These are phyloP conservation scores for Toxonevra muliebris DNA, from an alignment of 2,888 invertebrate genomes.

Conservation along the genomic window DNA sequence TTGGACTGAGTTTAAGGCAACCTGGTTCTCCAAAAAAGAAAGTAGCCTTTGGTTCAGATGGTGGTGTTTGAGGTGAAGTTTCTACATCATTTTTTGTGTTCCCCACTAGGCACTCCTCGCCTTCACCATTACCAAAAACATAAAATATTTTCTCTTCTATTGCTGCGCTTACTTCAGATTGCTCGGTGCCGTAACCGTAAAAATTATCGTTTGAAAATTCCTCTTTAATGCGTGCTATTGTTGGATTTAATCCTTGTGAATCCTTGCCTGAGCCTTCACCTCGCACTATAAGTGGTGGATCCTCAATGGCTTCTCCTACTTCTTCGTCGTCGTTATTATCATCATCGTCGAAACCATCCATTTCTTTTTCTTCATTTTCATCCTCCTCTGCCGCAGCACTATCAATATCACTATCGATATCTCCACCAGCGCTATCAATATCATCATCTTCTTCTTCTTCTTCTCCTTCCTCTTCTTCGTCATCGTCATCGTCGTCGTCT, in stretches of 20 bases:
- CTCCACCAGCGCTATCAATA: slow-evolving; percentile 40
- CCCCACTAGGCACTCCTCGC: slow-evolving; percentile 78
- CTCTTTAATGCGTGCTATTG: slow-evolving; percentile 37
- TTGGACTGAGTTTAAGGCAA: slow-evolving; percentile 64
- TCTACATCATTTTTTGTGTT: slow-evolving; percentile 65
- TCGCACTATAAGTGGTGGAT: slow-evolving; percentile 75
- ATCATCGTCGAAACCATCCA: slow-evolving; percentile 53
- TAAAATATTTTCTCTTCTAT: slow-evolving; percentile 78
- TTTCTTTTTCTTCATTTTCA: slow-evolving; percentile 52
- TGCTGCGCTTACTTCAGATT: slow-evolving; percentile 69
- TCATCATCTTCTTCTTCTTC: slow-evolving; percentile 48
- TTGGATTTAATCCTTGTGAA: slow-evolving; percentile 67
- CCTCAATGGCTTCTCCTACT: slow-evolving; percentile 76
- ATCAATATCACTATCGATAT: slow-evolving; percentile 56
- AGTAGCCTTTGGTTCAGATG: slow-evolving; percentile 52
- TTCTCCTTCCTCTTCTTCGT: slow-evolving; percentile 50
- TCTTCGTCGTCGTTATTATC: slow-evolving; percentile 50
- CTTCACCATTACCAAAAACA: slow-evolving; percentile 73
- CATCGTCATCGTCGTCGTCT: slow-evolving; percentile 48
- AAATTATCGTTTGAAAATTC: background rate
- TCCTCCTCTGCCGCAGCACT: slow-evolving; percentile 59
- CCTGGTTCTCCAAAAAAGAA: slow-evolving; percentile 67
- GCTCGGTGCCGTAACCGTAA: no score
- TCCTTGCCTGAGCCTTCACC: slow-evolving; percentile 77
- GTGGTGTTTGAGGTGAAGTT: slow-evolving; percentile 66